phyloP scores from a whole-genome alignment of 2,888 invertebrate genomes.

The Glyphotaelius pellucidus region DNA sequence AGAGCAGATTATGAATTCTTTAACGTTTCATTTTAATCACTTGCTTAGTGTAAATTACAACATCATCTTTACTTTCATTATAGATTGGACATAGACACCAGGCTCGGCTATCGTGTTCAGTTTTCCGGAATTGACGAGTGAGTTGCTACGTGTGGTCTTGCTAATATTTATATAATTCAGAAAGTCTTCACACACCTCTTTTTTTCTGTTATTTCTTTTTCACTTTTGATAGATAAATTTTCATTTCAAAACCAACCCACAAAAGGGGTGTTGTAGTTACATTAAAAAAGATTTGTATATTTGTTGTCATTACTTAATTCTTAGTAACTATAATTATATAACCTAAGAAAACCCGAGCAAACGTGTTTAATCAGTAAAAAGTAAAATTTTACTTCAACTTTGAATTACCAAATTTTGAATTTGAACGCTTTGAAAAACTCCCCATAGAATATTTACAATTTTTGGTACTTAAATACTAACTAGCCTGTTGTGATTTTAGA shows the following conservation, averaged over 20 bases:
- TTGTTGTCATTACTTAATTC: background rate
- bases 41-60: background rate
- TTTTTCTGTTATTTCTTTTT: background rate
- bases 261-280: background rate
- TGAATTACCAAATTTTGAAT: background rate
- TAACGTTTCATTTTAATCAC: background rate
- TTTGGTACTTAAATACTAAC: background rate
- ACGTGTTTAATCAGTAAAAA: background rate
- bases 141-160: constrained; percentile 68
- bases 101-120: constrained; percentile 77
- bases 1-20: no score
- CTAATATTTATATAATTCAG: background rate
- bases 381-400: background rate
- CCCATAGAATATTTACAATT: background rate
- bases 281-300: background rate
- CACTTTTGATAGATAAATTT: background rate
- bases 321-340: background rate
- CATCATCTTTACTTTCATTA: constrained; percentile 68
- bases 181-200: background rate
- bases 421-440: background rate
- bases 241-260: background rate
- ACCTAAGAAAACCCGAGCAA: background rate
- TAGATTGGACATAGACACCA: constrained; percentile 78
- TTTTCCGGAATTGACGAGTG: constrained; percentile 78
- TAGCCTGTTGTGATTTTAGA: no score